Conservation (phyloP, 1,140 invertebrate species). For the Physella acuta region DNA sequence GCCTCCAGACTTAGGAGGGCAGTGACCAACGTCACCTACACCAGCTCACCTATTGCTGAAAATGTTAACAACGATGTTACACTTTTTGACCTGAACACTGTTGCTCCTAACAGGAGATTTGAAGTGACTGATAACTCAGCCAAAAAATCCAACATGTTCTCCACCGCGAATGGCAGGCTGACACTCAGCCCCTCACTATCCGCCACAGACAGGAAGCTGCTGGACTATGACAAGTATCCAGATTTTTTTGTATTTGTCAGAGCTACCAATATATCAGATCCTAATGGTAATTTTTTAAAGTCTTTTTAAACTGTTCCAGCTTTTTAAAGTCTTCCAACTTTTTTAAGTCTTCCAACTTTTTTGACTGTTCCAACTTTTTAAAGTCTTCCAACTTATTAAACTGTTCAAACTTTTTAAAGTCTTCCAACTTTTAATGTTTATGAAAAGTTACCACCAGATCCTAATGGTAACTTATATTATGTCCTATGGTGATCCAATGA, state of each 20-base stretch:
- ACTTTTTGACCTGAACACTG: slow-evolving; percentile 1
- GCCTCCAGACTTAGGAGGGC: not conserved
- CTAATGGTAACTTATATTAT: too few species aligned
- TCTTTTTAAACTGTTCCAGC: not conserved
- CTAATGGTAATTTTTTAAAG: not conserved
- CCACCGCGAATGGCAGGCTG: not conserved
- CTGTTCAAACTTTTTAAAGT: too few species aligned
- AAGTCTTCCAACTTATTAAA: too few species aligned
- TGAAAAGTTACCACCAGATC: too few species aligned
- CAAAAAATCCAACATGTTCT: not conserved
- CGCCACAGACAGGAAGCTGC: not conserved
- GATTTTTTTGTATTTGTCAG: slow-evolving; percentile 5
- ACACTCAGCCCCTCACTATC: not conserved
- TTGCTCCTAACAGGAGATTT: not conserved
- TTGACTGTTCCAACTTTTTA: too few species aligned
- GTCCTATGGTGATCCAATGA: too few species aligned
- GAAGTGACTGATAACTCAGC: slow-evolving; percentile 10
- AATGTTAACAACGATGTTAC: not conserved
- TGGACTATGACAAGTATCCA: slow-evolving; percentile 16
- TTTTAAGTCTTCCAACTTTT: too few species aligned
- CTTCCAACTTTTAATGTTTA: too few species aligned
- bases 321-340: too few species aligned
- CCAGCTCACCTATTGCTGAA: slow-evolving; percentile 1
- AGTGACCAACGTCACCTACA: not conserved
- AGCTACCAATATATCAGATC: slow-evolving; percentile 3